Evolutionary conservation across 2,797 vertebrate species (phyloP).

Genomic region (Psittacula echo): DNA sequence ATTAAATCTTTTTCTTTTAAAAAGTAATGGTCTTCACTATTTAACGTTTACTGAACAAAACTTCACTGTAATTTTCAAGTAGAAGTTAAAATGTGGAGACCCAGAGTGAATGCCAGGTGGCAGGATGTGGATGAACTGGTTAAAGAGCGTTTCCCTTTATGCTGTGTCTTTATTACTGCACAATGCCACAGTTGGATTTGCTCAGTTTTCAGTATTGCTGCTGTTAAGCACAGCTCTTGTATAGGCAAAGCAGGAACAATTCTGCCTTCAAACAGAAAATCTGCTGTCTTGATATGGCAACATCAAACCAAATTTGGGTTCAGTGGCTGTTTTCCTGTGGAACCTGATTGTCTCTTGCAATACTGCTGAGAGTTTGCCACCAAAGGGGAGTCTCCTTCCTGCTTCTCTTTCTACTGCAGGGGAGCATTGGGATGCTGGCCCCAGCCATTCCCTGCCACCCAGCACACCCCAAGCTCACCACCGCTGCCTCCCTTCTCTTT

Average conservation of each 20-base stretch:
- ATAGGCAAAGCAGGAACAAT: neutral
- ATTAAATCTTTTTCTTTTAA: neutral
- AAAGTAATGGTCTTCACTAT: accelerated
- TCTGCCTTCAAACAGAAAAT: neutral
- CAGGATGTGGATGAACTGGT: neutral
- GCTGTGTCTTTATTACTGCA: neutral
- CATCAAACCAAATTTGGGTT: neutral
- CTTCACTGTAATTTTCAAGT: neutral
- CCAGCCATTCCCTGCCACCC: neutral
- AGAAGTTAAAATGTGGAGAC: neutral
- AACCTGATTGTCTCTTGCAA: neutral
- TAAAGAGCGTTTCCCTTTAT: neutral
- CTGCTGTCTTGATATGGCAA: neutral
- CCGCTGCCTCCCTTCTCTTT: neutral
- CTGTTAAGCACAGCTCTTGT: neutral
- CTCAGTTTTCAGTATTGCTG: neutral
- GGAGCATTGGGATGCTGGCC: neutral
- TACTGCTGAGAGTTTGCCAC: neutral
- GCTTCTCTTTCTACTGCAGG: neutral
- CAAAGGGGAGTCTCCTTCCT: neutral
- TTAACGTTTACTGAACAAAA: neutral
- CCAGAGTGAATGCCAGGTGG: neutral
- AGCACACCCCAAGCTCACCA: accelerated
- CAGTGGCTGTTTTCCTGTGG: neutral
- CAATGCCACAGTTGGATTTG: neutral